Conservation (phyloP, 2,888 invertebrate species). For the Phaedon cochleariae region DNA sequence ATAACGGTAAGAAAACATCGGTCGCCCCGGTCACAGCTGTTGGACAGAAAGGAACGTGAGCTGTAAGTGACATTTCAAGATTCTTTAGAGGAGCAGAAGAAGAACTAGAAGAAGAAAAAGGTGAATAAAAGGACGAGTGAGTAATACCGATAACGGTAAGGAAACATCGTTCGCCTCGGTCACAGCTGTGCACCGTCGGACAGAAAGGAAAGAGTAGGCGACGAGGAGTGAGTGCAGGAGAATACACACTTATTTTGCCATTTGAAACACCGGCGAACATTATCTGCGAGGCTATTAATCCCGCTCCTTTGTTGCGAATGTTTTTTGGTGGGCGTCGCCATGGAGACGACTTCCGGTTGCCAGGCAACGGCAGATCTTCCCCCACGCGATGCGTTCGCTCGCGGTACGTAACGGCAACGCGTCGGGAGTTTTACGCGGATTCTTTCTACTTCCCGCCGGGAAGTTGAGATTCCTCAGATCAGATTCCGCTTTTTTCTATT, state of each 20-base stretch:
- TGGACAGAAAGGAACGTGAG: constrained; percentile 41
- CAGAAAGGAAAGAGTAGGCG: constrained; percentile 43
- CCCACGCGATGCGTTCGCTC: constrained; percentile 39
- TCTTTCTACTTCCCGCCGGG: neutral
- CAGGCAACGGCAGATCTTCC: constrained; percentile 55
- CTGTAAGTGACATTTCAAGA: too few relatives aligned
- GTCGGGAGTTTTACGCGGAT: constrained; percentile 13
- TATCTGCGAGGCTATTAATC: constrained; percentile 62
- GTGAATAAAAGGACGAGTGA: neutral
- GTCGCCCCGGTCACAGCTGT: constrained; percentile 41
- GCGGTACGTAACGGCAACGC: constrained; percentile 52
- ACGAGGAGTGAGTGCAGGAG: constrained; percentile 41
- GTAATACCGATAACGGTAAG: constrained; percentile 20
- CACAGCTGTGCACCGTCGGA: constrained; percentile 43
- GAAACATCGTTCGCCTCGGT: constrained; percentile 31
- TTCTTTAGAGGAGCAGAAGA: neutral
- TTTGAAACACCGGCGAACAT: constrained; percentile 60
- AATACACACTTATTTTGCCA: constrained; percentile 58
- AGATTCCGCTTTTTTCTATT: neutral
- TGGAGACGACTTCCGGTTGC: constrained; percentile 61
- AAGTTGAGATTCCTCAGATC: neutral
- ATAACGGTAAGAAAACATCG: constrained; percentile 24
- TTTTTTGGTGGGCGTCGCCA: constrained; percentile 61
- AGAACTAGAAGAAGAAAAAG: too few relatives aligned
- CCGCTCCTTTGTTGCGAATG: constrained; percentile 61